Evolutionary conservation across 2,888 invertebrate species (phyloP), one percentile per base, ranked within the genome.

Genomic region (Magallana nippona): DNA sequence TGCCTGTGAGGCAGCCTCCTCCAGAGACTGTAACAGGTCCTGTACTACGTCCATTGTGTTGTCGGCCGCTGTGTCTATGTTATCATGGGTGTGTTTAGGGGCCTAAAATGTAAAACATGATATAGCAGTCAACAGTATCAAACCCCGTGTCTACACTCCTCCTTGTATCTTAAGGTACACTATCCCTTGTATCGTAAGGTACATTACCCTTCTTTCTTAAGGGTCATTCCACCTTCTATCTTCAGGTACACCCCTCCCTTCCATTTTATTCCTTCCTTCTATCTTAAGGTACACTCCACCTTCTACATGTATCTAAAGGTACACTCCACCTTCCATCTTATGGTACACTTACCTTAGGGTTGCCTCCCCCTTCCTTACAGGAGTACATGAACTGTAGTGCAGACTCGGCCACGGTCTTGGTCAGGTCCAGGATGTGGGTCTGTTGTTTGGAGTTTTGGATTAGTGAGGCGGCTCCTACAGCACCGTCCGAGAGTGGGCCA

Each of bases 371-470:
- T 91, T 98, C 97, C 92, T 98, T 97, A 1, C 97, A 96, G 0
- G 97, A 96, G 88, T 96, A 96, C 79, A 98, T 95, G 86, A 98
- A 95, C 91, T 98, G 97, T 8, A 98, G 95, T 2, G 97, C 96
- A n/a, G 98, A 97, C 95, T 99, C 99, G 0, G 98, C 96, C 82
- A 99, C 98, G 0, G 99, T 98, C 93, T 99, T 97, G 1, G 98
- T 96, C 94, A 98, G 98, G 93, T 98, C 97, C 86, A 99, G 95
- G 82, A 99, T 95, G 79, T 96, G 96, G 93, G 97, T 96, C 94
- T 99, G 99, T 90, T 97, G 97, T 92, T 96, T 96, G 0, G 97
- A 97, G 94, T 98, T 98, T 10, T 97, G 96, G 94, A 98, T 97
- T 92, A 97, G 97, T 0, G 98, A 98, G 1, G 94, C 94, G 79